These are phyloP conservation scores for Kryptopterus vitreolus DNA, from an alignment of 2,797 vertebrate species.

Conservation along the genomic window DNA sequence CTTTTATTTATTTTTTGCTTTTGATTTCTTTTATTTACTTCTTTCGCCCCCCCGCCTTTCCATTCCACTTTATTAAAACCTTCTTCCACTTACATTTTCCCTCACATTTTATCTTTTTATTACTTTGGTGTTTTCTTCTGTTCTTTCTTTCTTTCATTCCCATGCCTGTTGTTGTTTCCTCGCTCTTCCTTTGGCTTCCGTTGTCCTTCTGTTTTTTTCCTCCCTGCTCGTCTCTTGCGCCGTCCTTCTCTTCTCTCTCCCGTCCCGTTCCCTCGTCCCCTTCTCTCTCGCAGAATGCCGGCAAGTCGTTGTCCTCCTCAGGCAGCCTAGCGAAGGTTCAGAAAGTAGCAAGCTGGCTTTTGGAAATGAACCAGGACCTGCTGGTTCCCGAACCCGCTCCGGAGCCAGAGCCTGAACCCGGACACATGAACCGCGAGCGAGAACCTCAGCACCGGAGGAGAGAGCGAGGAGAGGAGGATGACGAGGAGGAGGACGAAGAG, in stretches of 20 bases:
- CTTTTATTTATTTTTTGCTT: not conserved
- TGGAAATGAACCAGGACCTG: slow-evolving; percentile 99
- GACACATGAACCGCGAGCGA: slow-evolving; percentile 74
- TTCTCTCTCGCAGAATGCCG: slow-evolving; percentile 84
- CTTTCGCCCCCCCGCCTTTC: not conserved
- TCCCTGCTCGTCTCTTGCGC: not conserved
- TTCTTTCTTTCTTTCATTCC: no score
- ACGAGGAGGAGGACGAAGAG: slow-evolving; percentile 69
- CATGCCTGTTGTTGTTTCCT: not conserved
- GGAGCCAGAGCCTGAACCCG: slow-evolving; percentile 56
- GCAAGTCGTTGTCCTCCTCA: slow-evolving; percentile 93
- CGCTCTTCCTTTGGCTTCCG: slow-evolving; percentile 36
- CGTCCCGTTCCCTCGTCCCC: not conserved
- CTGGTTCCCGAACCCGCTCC: slow-evolving; percentile 66
- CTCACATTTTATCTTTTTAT: no score
- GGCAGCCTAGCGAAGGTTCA: slow-evolving; percentile 99
- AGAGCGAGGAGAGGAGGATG: slow-evolving; percentile 45
- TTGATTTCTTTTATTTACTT: not conserved
- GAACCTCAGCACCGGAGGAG: slow-evolving; percentile 48
- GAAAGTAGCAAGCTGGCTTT: slow-evolving; percentile 99
- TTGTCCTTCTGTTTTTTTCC: not conserved
- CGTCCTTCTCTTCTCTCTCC: no score
- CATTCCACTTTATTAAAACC: no score
- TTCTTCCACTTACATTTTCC: no score
- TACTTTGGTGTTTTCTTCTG: no score